Conservation (phyloP, 2,113 vertebrate genomes). For the Misgurnus mizolepis region DNA sequence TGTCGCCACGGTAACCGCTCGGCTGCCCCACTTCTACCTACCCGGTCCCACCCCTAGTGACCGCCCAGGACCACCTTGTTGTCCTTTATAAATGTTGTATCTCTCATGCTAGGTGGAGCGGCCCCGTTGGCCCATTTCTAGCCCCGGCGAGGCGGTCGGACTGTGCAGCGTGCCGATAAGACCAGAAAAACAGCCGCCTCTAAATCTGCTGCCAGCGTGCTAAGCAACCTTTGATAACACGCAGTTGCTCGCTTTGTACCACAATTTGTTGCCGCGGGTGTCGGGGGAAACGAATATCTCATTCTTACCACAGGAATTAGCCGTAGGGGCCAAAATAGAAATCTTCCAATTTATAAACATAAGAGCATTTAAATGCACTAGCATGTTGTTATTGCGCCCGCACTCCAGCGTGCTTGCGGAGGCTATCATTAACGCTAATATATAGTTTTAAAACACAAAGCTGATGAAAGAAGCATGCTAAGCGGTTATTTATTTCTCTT, state of each 20-base stretch:
- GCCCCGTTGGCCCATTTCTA: neutral
- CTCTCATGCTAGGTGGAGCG: conserved; percentile 13
- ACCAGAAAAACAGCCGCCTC: neutral
- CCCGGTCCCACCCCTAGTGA: conserved; percentile 11
- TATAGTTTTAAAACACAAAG: conserved; percentile 33
- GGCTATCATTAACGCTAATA: conserved; percentile 39
- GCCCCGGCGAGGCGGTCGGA: conserved; percentile 13
- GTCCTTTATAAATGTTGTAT: conserved; percentile 41
- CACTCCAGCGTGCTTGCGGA: neutral
- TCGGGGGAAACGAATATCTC: conserved; percentile 6
- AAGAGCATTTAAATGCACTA: neutral
- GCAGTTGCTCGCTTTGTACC: neutral
- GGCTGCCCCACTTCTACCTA: conserved; percentile 12
- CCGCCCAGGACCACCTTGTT: conserved; percentile 15
- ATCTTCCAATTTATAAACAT: conserved; percentile 38
- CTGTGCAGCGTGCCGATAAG: conserved; percentile 47
- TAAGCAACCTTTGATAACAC: neutral
- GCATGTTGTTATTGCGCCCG: conserved; percentile 12
- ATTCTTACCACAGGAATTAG: conserved; percentile 29
- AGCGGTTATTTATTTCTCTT: conserved; percentile 31
- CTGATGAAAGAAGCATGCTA: conserved; percentile 18
- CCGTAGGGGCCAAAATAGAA: conserved; percentile 9
- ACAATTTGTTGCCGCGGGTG: conserved; percentile 1
- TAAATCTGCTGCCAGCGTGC: neutral
- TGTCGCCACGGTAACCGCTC: conserved; percentile 34